Conservation (phyloP, 2,888 invertebrate genomes). For the Onthophagus sagittarius region DNA sequence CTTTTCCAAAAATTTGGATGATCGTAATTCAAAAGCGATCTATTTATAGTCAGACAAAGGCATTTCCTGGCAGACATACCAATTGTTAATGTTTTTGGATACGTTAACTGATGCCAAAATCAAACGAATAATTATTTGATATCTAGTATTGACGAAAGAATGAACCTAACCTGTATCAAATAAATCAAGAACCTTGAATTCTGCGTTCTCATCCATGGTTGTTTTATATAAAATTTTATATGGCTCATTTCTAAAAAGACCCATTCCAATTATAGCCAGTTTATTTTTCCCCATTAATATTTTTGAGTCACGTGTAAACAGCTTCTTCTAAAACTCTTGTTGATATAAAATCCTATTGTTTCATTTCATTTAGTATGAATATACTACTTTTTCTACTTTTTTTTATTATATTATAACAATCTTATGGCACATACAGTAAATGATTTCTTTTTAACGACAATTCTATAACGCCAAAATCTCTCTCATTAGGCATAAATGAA, state of each 20-base stretch:
- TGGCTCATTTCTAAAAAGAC: too few species aligned
- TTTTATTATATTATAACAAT: constrained; percentile 21
- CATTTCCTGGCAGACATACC: too few species aligned
- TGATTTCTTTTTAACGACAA: constrained; percentile 29
- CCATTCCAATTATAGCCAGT: too few species aligned
- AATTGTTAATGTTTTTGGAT: too few species aligned
- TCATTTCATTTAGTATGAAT: constrained; percentile 20
- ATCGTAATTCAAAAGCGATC: too few species aligned
- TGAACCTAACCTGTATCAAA: too few species aligned
- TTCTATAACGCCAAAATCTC: constrained; percentile 33
- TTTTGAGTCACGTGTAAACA: constrained; percentile 21
- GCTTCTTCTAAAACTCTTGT: constrained; percentile 18
- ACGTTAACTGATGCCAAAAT: too few species aligned
- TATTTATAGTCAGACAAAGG: too few species aligned
- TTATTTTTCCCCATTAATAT: constrained; percentile 9
- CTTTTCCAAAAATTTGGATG: too few species aligned
- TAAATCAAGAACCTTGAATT: background rate
- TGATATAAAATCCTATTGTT: too few species aligned
- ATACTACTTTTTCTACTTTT: constrained; percentile 15
- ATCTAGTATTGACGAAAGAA: too few species aligned
- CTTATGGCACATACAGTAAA: constrained; percentile 16
- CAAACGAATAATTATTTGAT: too few species aligned
- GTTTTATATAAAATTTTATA: background rate
- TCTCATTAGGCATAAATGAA: constrained; percentile 33
- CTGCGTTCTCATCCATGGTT: constrained; percentile 5